A percentile compares a stretch with the other conserved stretches of the same genome.
phyloP scores from a whole-genome alignment of 2,113 vertebrate genomes.

The Tapirus terrestris region DNA sequence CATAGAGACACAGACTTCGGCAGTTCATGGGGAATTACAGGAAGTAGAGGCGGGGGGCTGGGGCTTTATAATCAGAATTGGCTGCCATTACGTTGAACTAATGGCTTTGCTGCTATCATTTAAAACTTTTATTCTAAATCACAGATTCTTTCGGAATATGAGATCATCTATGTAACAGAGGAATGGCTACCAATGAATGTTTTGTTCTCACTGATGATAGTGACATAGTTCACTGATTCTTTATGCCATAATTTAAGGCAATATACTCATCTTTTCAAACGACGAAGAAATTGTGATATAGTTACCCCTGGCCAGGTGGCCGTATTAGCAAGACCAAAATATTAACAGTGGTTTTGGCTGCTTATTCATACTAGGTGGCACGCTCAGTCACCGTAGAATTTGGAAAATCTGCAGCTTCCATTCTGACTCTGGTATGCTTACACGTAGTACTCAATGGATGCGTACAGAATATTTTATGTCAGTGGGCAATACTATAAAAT shows the following conservation, averaged over 20 bases:
- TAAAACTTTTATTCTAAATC: slow-evolving; percentile 1
- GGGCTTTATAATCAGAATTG: background rate
- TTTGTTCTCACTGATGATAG: background rate
- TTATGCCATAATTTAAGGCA: background rate
- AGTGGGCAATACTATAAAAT: slow-evolving; percentile 36
- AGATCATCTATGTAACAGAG: background rate
- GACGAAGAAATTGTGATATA: background rate
- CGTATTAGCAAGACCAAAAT: background rate
- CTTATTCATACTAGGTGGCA: background rate
- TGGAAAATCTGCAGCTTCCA: background rate
- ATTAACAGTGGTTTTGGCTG: background rate
- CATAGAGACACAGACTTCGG: background rate
- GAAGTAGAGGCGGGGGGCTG: too few relatives aligned
- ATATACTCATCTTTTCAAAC: background rate
- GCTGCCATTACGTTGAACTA: background rate
- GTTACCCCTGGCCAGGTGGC: background rate
- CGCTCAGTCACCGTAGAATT: background rate
- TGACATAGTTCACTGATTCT: background rate
- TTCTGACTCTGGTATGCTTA: background rate
- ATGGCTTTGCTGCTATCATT: background rate
- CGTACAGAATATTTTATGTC: background rate
- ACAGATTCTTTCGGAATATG: background rate
- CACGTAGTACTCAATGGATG: background rate
- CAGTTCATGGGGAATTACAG: background rate
- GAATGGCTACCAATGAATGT: background rate